Evolutionary conservation across 2,797 vertebrate species (phyloP).

Genomic region (Synaphobranchus kaupii): DNA sequence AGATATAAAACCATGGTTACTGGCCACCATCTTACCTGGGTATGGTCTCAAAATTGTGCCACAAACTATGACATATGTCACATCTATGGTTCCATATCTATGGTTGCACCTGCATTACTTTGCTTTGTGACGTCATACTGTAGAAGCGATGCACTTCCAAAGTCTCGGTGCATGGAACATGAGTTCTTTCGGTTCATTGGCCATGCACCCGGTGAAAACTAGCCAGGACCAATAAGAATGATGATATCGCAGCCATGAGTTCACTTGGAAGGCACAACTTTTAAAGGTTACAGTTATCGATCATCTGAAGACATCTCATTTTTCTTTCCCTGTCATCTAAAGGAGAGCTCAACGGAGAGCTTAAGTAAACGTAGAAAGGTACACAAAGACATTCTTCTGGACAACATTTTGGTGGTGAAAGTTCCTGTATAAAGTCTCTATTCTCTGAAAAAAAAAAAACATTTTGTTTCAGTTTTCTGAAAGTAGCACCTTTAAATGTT

Average conservation of each 20-base stretch:
- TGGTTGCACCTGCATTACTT: not conserved
- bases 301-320: constrained; percentile 48
- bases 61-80: no score
- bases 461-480: not conserved
- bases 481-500: not conserved
- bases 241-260: constrained; percentile 3
- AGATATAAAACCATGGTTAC: no score
- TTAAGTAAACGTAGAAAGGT: constrained; percentile 32
- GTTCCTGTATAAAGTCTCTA: not conserved
- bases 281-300: constrained; percentile 55
- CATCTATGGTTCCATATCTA: no score
- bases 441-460: not conserved
- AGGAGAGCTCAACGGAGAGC: constrained; percentile 47
- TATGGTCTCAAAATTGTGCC: no score
- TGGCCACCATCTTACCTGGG: no score
- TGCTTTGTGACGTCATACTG: not conserved
- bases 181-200: not conserved
- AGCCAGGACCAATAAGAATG: constrained; percentile 17
- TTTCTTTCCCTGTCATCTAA: constrained; percentile 48
- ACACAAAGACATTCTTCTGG: not conserved
- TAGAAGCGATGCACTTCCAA: not conserved
- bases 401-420: not conserved
- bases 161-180: not conserved
- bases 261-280: constrained; percentile 43
- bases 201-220: not conserved